Evolutionary conservation across 2,797 vertebrate species (phyloP), one percentile per base, ranked within the genome.

Genomic region (Linurgus olivaceus): DNA sequence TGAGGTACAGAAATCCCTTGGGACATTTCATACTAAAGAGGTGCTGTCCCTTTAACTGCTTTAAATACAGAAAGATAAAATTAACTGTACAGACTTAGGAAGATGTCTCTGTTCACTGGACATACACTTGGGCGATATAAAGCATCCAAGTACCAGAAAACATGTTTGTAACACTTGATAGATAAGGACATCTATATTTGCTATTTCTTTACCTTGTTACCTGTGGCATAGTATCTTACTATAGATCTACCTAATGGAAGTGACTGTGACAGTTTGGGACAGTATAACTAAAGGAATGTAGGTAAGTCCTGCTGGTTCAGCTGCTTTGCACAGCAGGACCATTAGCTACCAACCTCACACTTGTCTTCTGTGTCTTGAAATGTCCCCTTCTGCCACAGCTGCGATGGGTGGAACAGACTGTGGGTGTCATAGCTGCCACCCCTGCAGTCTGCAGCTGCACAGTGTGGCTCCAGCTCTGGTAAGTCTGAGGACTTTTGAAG

Each of bases 281-380:
- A 17, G 2, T 65, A 4, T 50, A 68, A 78, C 59, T 61, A 78
- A 62, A 82, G 24, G 21, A 29, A n/a, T n/a, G 38, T 10, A 57
- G 54, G 19, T 31, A 48, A 31, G 51, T 66, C 67, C 55, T 72
- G 20, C 59, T 71, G 54, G 15, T 65, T 86, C 24, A 72, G 2
- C 63, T 73, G 50, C 48, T 25, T 88, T 51, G 52, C 35, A 3
- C 37, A 61, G 44, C 20, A 74, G 40, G 20, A 19, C 40, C 2
- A 0, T 59, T 63, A 24, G n/a, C 65, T 71, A 26, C 68, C 35
- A 31, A 9, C 40, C 7, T 72, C 13, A 0, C 6, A 1, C 19
- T 48, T 50, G 28, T 21, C 28, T 87, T 68, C 73, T 70, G 50
- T 62, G 25, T 70, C 48, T 67, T 85, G 44, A 52, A 86, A 37